phyloP scores from a whole-genome alignment of 1,140 invertebrate genomes.

The Ptiloglossa arizonensis region DNA sequence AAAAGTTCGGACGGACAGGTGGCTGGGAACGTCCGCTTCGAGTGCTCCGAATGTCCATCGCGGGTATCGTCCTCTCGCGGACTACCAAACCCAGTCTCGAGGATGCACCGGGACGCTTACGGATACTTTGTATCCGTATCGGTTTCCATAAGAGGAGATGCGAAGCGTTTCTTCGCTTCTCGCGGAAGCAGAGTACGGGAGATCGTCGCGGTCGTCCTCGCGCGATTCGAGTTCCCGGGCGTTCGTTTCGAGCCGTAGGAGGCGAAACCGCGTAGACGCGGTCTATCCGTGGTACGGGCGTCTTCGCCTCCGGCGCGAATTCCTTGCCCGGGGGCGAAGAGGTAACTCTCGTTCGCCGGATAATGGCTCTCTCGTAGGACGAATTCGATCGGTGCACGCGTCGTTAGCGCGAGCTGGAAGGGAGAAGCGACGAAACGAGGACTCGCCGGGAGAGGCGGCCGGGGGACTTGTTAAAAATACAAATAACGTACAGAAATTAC shows the following conservation, averaged over 20 bases:
- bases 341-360: neutral
- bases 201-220: no score
- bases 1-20: neutral
- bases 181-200: no score
- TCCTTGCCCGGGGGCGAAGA: constrained; percentile 7
- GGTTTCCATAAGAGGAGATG: neutral
- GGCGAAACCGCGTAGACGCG: constrained; percentile 3
- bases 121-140: no score
- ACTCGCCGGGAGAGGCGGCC: constrained; percentile 16
- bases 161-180: neutral
- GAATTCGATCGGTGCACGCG: constrained; percentile 45
- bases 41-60: neutral
- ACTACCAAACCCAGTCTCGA: no score
- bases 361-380: constrained; percentile 24
- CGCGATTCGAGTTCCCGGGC: neutral
- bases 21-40: constrained; percentile 14
- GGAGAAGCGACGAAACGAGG: constrained; percentile 51
- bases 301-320: constrained; percentile 26
- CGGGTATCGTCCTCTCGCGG: no score
- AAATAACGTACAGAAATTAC: constrained; percentile 81
- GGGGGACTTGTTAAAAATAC: constrained; percentile 76
- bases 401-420: constrained; percentile 11
- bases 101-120: no score
- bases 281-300: constrained; percentile 12
- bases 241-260: constrained; percentile 6